Evolutionary conservation across 2,797 vertebrate genomes (phyloP), one percentile per base, ranked within the genome.

Genomic region (Serranus cabrilla): DNA sequence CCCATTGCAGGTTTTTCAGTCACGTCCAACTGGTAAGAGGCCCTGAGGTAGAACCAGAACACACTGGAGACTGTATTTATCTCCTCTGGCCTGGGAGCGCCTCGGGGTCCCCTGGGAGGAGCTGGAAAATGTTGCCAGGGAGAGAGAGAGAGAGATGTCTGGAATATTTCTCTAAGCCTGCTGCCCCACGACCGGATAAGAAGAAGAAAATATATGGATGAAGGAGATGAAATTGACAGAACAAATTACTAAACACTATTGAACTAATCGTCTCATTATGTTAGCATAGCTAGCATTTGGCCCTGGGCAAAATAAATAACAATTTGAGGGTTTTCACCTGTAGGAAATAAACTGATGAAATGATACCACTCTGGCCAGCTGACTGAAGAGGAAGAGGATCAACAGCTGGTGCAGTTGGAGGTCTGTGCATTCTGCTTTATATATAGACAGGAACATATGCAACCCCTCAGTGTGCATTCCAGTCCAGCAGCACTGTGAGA

Each of bases 401-500:
- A 82, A 83, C 89, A 92, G 92, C 88, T 91, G 92, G 49, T 77
- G 61, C 56, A 57, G 50, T 84, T 62, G 64, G 57, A 80, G 80
- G 23, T 67, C 71, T 42, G 49, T 81, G 74, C 78, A 71, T 86
- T 83, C 82, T 80, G 79, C 67, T 88, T 88, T 92, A 93, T 89
- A 93, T 93, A 91, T 93, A 93, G 89, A 87, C 50, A 27, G 63
- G 10, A 78, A 72, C 69, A 74, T 81, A 82, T 25, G 45, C 61
- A 77, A 74, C 74, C 73, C 76, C 65, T 66, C 83, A 39, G 74
- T 80, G 71, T 71, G 55, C 84, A 90, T 91, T 89, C 85, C 86
- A 66, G 62, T 70, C 71, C 64, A 59, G 25, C 25, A 62, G 60
- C 80, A 47, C 58, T 39, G 67, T 66, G 76, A 83, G 74, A 81